Evolutionary conservation across 1,140 invertebrate species (phyloP), one percentile per base, ranked within the genome.

Genomic region (Brachionus paranguensis): DNA sequence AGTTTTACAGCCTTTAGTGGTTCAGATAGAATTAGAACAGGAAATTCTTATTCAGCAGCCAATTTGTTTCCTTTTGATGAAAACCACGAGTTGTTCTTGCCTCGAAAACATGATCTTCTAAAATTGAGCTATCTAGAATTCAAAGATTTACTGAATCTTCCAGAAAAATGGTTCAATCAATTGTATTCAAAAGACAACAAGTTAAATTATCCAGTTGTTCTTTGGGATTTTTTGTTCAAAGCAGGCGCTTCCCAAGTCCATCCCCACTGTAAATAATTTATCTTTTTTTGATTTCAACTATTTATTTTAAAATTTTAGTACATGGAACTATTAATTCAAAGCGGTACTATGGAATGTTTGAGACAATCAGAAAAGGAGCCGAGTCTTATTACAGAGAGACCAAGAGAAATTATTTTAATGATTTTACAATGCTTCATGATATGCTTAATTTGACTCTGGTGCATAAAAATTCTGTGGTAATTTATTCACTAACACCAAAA

Each of bases 221-320:
- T 90, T 2, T 91, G 90, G 90, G 91, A 91, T 85, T 85, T 88
- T 14, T 83, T 91, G 33, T 90, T 89, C 24, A 88, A 90, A 84
- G 90, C 88, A 37, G 90, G 90, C 11, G 90, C 90, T 24, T 90
- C 89, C 86, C 90, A 91, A 86, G 85, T 91, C 37, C 91, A 91
- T 86, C 90, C 90, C 14, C 91, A 91, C 85, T 43, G 72, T 76
- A 76, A 76, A 17, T 76, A 17, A 33, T 11, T 24, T 68, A 3
- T 68, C 2, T 41, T 17, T n/a, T 43, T 74, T 74, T 43, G 10
- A 45, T 47, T 17, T 4, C 12, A 10, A 20, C n/a, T n/a, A 17
- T 24, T 76, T 3, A 33, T 76, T 50, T 50, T 50, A 29, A 76
- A 37, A 0, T 37, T 37, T 7, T 0, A 76, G 72, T 91, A 43